Conservation (phyloP, 2,888 invertebrate species). For the Micropterix aruncella region DNA sequence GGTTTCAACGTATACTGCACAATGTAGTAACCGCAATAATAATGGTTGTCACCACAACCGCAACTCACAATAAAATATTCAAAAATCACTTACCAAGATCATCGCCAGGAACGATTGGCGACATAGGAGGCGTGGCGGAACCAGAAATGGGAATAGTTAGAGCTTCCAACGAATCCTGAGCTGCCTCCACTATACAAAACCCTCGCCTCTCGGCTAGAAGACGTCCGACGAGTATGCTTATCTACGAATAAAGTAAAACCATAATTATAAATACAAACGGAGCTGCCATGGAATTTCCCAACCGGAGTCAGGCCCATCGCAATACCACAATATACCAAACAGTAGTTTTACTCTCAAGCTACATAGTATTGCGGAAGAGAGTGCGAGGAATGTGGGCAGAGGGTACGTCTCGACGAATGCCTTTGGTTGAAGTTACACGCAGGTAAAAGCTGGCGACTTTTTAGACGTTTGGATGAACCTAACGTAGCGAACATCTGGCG, state of each 20-base stretch:
- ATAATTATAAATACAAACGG: constrained; percentile 7
- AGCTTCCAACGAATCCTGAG: constrained; percentile 40
- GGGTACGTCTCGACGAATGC: too few species aligned
- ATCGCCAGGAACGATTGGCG: background rate
- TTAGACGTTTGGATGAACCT: too few species aligned
- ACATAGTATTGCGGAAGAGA: too few species aligned
- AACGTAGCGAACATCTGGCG: too few species aligned
- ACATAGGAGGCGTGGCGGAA: constrained; percentile 7
- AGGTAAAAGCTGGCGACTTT: too few species aligned
- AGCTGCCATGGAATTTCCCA: constrained; percentile 11
- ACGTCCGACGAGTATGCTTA: constrained; percentile 32
- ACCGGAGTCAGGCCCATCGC: constrained; percentile 9
- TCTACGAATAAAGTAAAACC: too few species aligned
- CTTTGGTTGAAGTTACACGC: too few species aligned
- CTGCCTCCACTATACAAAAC: constrained; percentile 46
- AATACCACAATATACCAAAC: too few species aligned
- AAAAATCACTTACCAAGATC: background rate
- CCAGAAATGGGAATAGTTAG: constrained; percentile 13
- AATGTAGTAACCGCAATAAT: constrained; percentile 13
- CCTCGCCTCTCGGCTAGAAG: constrained; percentile 40
- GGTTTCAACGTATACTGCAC: constrained; percentile 15
- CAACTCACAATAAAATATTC: background rate
- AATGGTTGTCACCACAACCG: background rate
- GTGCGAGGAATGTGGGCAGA: too few species aligned
- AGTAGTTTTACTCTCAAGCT: too few species aligned